Conservation (phyloP, 2,113 vertebrate genomes). For the Sapayoa aenigma region DNA sequence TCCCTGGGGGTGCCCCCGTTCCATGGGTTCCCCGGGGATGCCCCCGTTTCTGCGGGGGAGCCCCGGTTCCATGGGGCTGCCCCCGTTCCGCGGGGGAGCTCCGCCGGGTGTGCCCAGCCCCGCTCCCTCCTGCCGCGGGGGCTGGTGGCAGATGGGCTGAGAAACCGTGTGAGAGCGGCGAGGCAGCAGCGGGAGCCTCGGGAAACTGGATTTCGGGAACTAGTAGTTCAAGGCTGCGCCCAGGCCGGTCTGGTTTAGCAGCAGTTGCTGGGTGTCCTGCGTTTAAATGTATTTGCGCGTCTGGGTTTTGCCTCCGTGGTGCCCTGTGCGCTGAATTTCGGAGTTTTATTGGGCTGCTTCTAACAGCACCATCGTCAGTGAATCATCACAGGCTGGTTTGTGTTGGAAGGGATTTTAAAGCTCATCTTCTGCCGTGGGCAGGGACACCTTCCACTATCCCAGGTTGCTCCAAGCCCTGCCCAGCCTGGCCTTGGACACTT, state of each 20-base stretch:
- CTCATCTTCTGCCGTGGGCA: neutral
- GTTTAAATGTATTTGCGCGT: fast-evolving
- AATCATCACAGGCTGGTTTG: neutral
- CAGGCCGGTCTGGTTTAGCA: too few relatives aligned
- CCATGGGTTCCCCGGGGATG: too few relatives aligned
- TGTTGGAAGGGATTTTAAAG: neutral
- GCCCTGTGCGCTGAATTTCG: fast-evolving
- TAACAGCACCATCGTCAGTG: neutral
- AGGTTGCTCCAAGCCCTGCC: neutral
- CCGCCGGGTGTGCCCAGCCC: fast-evolving
- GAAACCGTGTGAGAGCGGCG: fast-evolving
- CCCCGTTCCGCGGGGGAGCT: neutral
- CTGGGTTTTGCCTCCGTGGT: fast-evolving
- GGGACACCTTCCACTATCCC: neutral
- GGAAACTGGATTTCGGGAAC: neutral
- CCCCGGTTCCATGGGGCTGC: neutral
- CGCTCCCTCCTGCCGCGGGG: fast-evolving
- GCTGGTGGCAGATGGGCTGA: neutral
- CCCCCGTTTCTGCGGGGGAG: neutral
- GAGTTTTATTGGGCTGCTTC: neutral
- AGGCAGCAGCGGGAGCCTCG: neutral
- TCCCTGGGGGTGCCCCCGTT: neutral
- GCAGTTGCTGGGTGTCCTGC: neutral
- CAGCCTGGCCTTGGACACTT: neutral
- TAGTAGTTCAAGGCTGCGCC: neutral